Conservation (phyloP, 2,888 invertebrate species). For the Drosophila niveifrons region DNA sequence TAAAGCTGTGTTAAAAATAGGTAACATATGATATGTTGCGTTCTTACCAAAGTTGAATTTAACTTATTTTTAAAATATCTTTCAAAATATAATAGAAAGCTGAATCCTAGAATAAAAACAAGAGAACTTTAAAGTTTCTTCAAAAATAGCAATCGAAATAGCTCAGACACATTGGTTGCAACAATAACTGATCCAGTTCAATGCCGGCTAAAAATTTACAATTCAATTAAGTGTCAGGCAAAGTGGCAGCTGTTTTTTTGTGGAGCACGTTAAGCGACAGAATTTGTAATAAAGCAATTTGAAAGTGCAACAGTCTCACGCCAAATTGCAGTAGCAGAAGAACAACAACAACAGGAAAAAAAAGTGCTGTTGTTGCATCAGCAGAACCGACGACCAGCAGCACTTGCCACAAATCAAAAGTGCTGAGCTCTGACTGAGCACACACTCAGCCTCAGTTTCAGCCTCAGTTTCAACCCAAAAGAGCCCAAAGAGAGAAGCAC, state of each 20-base stretch:
- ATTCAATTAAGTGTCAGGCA: slow-evolving; percentile 46
- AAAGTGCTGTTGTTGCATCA: slow-evolving; percentile 4
- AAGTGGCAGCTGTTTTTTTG: slow-evolving; percentile 38
- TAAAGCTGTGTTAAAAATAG: too few relatives aligned
- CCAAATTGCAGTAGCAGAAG: slow-evolving; percentile 36
- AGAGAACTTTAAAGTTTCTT: background rate
- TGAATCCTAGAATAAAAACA: too few relatives aligned
- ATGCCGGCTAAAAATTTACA: slow-evolving; percentile 30
- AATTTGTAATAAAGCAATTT: slow-evolving; percentile 58
- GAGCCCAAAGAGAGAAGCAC: slow-evolving; percentile 34
- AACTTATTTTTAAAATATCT: too few relatives aligned
- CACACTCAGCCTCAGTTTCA: background rate
- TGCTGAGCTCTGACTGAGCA: slow-evolving; percentile 36
- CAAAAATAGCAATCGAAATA: too few relatives aligned
- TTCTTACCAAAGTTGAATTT: too few relatives aligned
- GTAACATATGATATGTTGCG: too few relatives aligned
- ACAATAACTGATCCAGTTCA: background rate
- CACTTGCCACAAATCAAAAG: slow-evolving; percentile 57
- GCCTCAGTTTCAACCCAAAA: slow-evolving; percentile 16
- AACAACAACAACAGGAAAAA: slow-evolving; percentile 8
- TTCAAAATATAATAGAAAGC: too few relatives aligned
- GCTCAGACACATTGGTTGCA: background rate
- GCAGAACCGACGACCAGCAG: slow-evolving; percentile 7
- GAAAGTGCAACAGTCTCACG: slow-evolving; percentile 52
- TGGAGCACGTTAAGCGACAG: slow-evolving; percentile 38